Evolutionary conservation across 2,113 vertebrate species (phyloP), one percentile per base, ranked within the genome.

Genomic region (Vulpes lagopus): DNA sequence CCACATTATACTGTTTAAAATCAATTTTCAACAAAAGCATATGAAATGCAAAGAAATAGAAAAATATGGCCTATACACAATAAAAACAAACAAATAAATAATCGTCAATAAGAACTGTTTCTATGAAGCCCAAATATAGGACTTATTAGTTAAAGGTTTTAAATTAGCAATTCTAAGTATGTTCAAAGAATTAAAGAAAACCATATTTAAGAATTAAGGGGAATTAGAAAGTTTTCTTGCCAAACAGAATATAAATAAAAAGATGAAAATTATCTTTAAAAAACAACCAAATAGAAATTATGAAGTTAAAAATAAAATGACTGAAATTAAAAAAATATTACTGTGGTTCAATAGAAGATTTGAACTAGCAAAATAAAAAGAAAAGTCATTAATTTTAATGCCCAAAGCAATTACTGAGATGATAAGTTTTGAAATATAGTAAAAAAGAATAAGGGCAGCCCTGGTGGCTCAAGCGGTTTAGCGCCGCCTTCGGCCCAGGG

Each of bases 311-410:
- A 79, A 78, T 22, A 67, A 8, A 80, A 38, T 43, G 71, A 67
- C 73, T 27, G 51, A 67, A 86, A 87, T 19, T 30, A 5, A 76
- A 90, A 84, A 65, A 90, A 78, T 27, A 35, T 49, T 85, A 51
- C 8, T 59, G 17, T 30, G 17, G 3, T 12, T 73, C 25, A 96
- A 73, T 49, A 90, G 11, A 20, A 86, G 30, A 91, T 80, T 35
- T 55, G 11, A 91, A 49, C n/a, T 17, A 32, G 2, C n/a, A 86
- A 16, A 49, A 53, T 35, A 32, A 59, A 64, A 65, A 55, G 69
- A 82, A 62, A 49, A n/a, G 23, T 78, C 78, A 19, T 85, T 95
- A 84, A 78, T 69, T 83, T 93, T 59, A 65, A 88, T 35, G 23
- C 8, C 49, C 30, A 74, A 74, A 8, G 15, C 30, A 80, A 74